Evolutionary conservation across 2,797 vertebrate genomes (phyloP), one percentile per base, ranked within the genome.

Genomic region (Gymnothorax reevesii): DNA sequence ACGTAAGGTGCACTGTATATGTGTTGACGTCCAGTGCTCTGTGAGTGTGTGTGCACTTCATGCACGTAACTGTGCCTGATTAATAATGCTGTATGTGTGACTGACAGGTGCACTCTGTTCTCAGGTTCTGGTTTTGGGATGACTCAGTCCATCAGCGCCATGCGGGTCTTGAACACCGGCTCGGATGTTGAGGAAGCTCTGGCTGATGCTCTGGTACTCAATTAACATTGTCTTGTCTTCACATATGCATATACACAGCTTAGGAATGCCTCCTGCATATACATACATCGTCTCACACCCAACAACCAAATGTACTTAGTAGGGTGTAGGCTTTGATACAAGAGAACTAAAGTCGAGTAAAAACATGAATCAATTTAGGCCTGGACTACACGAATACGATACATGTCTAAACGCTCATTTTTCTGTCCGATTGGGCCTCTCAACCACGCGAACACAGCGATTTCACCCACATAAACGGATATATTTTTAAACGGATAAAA

Each of bases 131-230:
- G 97, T 77, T 97, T 97, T 88, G 97, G 98, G 62, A 97, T 99
- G 88, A 97, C 97, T 94, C 98, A 97, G 87, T 98, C 98, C 0
- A 98, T 99, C 92, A 99, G 97, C 42, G 98, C 98, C 91, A 99
- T 99, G 98, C 93, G 97, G 90, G 97, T 99, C 91, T 96, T 99
- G 86, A 98, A 99, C 95, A 97, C 98, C 0, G 98, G 98, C 85
- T 99, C 98, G 0, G 98, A 99, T 0, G 97, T 99, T 86, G 98
- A 99, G 91, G 98, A 98, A 90, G 98, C 98, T 0, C 97, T 99
- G 0, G 98, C 98, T 69, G 98, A 99, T 84, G 98, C 98, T 52
- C 93, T 99, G 97, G 98, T 99, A 97, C 83, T 15, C 7, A 15
- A 60, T 8, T 10, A 55, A 17, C 57, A 12, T 13, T 3, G 27